Percentiles rank a stretch among this genome's conserved stretches.
Conservation (phyloP, 2,888 invertebrate genomes). For the Hydroisotoma schaefferi region DNA sequence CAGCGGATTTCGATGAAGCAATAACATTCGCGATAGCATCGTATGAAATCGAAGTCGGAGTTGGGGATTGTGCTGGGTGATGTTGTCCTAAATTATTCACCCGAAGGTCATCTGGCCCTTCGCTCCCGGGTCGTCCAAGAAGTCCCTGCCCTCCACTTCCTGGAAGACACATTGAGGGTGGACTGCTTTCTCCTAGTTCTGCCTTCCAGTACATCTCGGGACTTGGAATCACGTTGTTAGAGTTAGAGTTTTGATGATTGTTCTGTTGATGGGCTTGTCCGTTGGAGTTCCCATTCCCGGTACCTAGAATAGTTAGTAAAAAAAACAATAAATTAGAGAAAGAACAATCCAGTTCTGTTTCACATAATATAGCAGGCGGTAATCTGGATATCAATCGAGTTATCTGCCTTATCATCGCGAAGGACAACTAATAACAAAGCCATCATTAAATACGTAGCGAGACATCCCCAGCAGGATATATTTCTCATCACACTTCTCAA, state of each 20-base stretch:
- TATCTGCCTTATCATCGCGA: too few relatives aligned
- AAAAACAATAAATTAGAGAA: too few relatives aligned
- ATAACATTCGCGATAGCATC: conserved; percentile 48
- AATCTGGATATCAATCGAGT: too few relatives aligned
- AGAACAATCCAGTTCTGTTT: too few relatives aligned
- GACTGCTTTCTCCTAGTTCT: conserved; percentile 46
- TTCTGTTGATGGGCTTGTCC: conserved; percentile 44
- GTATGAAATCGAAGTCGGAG: conserved; percentile 45
- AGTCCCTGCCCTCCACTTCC: conserved; percentile 36
- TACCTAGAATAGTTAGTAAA: too few relatives aligned
- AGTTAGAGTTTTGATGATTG: conserved; percentile 46
- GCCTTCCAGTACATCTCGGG: conserved; percentile 48
- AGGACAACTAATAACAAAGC: too few relatives aligned
- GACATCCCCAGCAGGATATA: too few relatives aligned
- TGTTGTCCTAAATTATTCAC: conserved; percentile 46
- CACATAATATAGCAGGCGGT: too few relatives aligned
- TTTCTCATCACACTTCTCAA: too few relatives aligned
- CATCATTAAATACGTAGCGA: too few relatives aligned
- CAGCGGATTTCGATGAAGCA: conserved; percentile 45
- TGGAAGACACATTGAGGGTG: conserved; percentile 46
- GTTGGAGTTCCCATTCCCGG: conserved; percentile 40
- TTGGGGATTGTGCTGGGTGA: conserved; percentile 34
- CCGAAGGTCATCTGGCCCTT: conserved; percentile 48
- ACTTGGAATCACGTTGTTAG: conserved; percentile 43
- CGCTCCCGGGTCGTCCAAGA: conserved; percentile 46